Conservation (phyloP, 2,113 vertebrate genomes). For the Myotis yumanensis region DNA sequence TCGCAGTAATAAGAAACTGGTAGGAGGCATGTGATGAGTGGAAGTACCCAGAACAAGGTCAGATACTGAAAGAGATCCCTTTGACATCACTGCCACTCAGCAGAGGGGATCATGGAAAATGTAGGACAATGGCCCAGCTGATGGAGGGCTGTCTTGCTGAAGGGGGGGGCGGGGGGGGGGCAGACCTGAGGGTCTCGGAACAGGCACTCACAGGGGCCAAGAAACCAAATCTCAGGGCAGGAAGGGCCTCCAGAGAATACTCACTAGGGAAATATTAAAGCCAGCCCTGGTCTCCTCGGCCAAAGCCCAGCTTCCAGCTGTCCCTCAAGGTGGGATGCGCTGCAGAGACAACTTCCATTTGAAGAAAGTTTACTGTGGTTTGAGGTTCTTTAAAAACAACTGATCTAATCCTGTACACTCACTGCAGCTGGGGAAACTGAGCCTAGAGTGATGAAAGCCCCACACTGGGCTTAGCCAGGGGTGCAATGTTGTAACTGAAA, state of each 20-base stretch:
- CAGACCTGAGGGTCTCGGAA: neutral
- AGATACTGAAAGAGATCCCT: neutral
- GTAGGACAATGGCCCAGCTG: too few relatives aligned
- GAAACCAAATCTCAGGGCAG: neutral
- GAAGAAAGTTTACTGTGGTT: neutral
- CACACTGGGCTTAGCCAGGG: neutral
- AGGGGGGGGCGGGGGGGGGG: too few relatives aligned
- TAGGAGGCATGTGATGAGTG: neutral
- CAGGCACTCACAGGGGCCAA: neutral
- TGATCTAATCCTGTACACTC: neutral
- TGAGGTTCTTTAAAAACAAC: neutral
- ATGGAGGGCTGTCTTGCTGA: neutral
- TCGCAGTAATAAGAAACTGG: neutral
- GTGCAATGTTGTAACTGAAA: neutral
- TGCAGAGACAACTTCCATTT: neutral
- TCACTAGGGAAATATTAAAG: neutral
- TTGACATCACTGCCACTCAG: neutral
- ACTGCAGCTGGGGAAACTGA: neutral
- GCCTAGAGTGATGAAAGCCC: neutral
- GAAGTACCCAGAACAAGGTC: neutral
- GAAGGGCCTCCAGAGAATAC: neutral
- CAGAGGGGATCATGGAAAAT: neutral
- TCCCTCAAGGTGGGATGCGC: too few relatives aligned
- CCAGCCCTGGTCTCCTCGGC: neutral
- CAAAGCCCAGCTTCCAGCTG: neutral